phyloP scores from a whole-genome alignment of 1,140 invertebrate genomes.

The Agrilus planipennis region DNA sequence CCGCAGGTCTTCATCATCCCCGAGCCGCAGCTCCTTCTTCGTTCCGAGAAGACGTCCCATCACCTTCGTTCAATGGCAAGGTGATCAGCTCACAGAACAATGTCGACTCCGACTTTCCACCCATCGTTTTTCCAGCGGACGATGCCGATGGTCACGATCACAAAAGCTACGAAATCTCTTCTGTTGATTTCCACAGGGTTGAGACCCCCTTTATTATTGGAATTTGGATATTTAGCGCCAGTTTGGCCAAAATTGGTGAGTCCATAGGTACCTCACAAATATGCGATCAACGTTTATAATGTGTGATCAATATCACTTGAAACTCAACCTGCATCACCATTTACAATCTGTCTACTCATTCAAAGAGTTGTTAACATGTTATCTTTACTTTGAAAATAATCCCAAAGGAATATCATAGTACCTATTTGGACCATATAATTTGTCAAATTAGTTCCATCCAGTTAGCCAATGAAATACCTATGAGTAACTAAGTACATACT shows the following conservation, averaged over 20 bases:
- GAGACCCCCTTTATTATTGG: constrained; percentile 88
- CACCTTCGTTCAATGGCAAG: constrained; percentile 31
- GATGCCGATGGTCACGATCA: constrained; percentile 6
- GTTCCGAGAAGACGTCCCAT: constrained; percentile 3
- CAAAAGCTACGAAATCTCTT: constrained; percentile 55
- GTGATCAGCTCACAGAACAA: constrained; percentile 5
- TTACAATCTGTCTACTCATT: no score
- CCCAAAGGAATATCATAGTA: no score
- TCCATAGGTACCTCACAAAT: no score
- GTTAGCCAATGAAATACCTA: no score
- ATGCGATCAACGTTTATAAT: no score
- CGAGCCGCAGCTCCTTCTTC: neutral
- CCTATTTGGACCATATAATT: no score
- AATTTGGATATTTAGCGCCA: constrained; percentile 89
- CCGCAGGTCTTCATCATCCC: neutral
- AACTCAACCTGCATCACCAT: no score
- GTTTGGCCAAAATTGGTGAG: constrained; percentile 93
- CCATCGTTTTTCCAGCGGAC: neutral
- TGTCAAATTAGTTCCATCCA: no score
- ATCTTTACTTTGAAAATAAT: no score
- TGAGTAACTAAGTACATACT: no score
- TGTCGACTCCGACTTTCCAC: constrained; percentile 16
- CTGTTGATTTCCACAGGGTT: constrained; percentile 75
- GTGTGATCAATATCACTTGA: no score
- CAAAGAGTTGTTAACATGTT: no score